These are phyloP conservation scores for Pelvicachromis taeniatus DNA, from an alignment of 2,113 vertebrate genomes.

Conservation along the genomic window DNA sequence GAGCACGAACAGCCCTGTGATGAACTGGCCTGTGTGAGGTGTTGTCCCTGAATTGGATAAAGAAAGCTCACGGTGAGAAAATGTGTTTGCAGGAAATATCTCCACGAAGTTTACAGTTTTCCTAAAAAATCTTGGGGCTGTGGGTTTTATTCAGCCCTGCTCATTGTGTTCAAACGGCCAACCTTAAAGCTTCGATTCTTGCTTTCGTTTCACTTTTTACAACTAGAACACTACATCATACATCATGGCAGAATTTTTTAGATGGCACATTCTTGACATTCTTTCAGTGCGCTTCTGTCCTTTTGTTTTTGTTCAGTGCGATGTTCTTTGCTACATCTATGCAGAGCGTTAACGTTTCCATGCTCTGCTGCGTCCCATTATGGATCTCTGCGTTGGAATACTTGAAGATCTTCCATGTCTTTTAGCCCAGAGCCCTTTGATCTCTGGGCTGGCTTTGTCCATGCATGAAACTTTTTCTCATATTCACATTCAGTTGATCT, in stretches of 20 bases:
- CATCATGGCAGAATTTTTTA: not conserved
- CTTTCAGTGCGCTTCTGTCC: not conserved
- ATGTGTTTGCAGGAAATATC: not conserved
- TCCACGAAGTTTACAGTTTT: not conserved
- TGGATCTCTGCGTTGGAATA: not conserved
- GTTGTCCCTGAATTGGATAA: not conserved
- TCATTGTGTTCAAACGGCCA: not conserved
- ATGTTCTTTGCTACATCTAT: not conserved
- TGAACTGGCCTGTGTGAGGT: too few species aligned
- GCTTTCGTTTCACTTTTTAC: not conserved
- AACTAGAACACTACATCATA: not conserved
- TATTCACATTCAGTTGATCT: slow-evolving; percentile 75
- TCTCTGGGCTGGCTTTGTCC: slow-evolving; percentile 22
- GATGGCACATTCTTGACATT: slow-evolving; percentile 3
- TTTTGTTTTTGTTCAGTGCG: not conserved
- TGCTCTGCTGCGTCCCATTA: not conserved
- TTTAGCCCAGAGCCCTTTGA: slow-evolving; percentile 23
- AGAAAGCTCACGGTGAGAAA: not conserved
- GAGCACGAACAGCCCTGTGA: not conserved
- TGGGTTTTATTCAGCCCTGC: not conserved
- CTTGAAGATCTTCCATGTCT: not conserved
- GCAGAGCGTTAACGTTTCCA: not conserved
- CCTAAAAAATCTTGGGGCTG: not conserved
- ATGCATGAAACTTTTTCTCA: slow-evolving; percentile 74
- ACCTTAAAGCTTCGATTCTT: not conserved